These are phyloP conservation scores for Dilophus febrilis DNA, from an alignment of 2,888 invertebrate species.

Conservation along the genomic window DNA sequence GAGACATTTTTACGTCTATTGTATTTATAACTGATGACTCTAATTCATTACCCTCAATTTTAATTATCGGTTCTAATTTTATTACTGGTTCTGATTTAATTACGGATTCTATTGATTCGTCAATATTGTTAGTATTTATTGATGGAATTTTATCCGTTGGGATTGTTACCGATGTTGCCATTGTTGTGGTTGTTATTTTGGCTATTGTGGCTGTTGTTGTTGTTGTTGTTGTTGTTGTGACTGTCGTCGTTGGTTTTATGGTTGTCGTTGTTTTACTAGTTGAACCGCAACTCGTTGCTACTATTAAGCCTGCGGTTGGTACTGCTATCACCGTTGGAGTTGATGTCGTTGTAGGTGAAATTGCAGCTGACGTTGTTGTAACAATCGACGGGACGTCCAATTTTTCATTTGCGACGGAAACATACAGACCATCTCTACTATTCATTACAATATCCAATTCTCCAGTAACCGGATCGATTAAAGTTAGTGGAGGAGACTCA, in stretches of 20 bases:
- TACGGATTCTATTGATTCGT: too few relatives aligned
- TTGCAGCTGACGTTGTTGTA: background rate
- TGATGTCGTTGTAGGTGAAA: too few relatives aligned
- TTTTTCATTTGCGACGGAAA: conserved; percentile 32
- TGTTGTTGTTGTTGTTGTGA: conserved; percentile 9
- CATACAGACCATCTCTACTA: conserved; percentile 50
- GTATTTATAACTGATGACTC: too few relatives aligned
- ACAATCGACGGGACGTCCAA: background rate
- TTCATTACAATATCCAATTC: conserved; percentile 50
- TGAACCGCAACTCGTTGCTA: conserved; percentile 9
- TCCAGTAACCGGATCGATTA: conserved; percentile 61
- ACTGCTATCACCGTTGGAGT: background rate
- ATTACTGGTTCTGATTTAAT: too few relatives aligned
- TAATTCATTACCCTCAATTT: too few relatives aligned
- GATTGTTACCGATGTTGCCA: background rate
- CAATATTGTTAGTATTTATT: too few relatives aligned
- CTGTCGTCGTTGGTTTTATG: conserved; percentile 11
- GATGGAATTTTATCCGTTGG: too few relatives aligned
- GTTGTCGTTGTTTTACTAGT: conserved; percentile 14
- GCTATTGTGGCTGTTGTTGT: conserved; percentile 15
- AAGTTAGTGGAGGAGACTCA: conserved; percentile 44
- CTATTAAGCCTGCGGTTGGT: background rate
- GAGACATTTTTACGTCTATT: too few relatives aligned
- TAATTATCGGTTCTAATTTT: too few relatives aligned
- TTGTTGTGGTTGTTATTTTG: conserved; percentile 10